These are phyloP conservation scores for Phymorhynchus buccinoides DNA, from an alignment of 1,140 invertebrate species.

Conservation along the genomic window DNA sequence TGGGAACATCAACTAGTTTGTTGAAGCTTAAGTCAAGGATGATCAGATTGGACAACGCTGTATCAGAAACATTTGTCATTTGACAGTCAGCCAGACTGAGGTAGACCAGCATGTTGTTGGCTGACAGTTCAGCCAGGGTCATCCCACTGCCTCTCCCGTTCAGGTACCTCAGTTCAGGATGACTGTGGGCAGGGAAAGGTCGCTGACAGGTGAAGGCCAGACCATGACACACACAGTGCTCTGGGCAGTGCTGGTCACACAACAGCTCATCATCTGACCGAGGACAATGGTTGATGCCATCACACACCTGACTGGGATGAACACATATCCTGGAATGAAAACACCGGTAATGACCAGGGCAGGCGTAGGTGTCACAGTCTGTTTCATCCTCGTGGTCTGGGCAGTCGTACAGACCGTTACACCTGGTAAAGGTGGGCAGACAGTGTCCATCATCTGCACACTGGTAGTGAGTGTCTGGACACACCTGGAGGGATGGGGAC, in stretches of 20 bases:
- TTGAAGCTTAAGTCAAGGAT: slow-evolving; percentile 4
- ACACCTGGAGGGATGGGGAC: neutral
- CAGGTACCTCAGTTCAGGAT: neutral
- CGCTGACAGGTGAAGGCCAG: slow-evolving; percentile 6
- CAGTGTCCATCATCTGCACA: neutral
- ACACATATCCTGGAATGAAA: neutral
- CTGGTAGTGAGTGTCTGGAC: slow-evolving; percentile 18
- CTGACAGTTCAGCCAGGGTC: neutral
- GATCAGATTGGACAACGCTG: neutral
- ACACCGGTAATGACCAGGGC: slow-evolving; percentile 16
- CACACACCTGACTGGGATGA: slow-evolving; percentile 22
- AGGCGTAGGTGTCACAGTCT: slow-evolving; percentile 29
- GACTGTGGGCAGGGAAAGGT: neutral
- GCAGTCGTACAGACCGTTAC: slow-evolving; percentile 30
- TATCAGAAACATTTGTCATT: neutral
- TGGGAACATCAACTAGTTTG: neutral
- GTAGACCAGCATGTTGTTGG: neutral
- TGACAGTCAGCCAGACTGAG: slow-evolving; percentile 22
- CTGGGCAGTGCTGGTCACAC: neutral
- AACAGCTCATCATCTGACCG: slow-evolving; percentile 16
- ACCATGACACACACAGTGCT: slow-evolving; percentile 3
- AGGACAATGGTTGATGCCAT: slow-evolving; percentile 19
- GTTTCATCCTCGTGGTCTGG: slow-evolving; percentile 24
- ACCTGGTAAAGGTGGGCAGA: slow-evolving; percentile 16
- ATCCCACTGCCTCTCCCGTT: slow-evolving; percentile 5